Base-by-base conservation (phyloP, 2,888 invertebrate species). In the Hetaerina titia region DNA sequence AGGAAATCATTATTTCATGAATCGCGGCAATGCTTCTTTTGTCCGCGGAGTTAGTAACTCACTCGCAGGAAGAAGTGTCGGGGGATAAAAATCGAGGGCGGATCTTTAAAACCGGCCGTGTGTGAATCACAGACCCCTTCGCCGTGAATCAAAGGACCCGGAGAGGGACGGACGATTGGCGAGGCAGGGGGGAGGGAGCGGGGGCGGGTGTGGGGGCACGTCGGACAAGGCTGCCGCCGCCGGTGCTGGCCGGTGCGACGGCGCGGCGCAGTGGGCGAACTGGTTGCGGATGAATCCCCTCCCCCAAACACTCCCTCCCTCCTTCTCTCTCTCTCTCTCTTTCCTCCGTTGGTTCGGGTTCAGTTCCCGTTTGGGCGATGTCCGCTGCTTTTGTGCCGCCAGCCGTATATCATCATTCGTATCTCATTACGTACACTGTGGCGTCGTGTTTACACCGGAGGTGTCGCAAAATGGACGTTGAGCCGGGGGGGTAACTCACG, bases 371-470 rank as follows among this genome's bases (percentile, higher is more conserved):
- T 92, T 74, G 92, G 92, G 90, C 22, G 90, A 63, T 64, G n/a
- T 25, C 6, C 69, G 8, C 81, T 25, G 7, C 81, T 81, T 81
- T 81, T n/a, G 69, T 90, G 63, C 90, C 17, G 19, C 31, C n/a
- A 57, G 56, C 64, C 92, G 92, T 92, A 69, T 31, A 74, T 92
- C 92, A 74, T 92, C 92, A n/a, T 74, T 74, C 92, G 92, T 92
- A 92, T 92, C 92, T 92, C 92, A 92, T 92, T 92, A 74, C 69
- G 56, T 92, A 69, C 92, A 56, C 45, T 13, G 64, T 22, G 31
- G 92, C 92, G 92, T 74, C 92, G n/a, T 92, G 92, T 92, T 92
- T 92, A 92, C 92, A 74, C 92, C 56, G 69, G 56, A 22, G 92
- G 56, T 74, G 92, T 92, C 64, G 58, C 56, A 63, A 45, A 31